Base-by-base conservation (phyloP, 1,140 invertebrate genomes). In the Drosophila repleta region DNA sequence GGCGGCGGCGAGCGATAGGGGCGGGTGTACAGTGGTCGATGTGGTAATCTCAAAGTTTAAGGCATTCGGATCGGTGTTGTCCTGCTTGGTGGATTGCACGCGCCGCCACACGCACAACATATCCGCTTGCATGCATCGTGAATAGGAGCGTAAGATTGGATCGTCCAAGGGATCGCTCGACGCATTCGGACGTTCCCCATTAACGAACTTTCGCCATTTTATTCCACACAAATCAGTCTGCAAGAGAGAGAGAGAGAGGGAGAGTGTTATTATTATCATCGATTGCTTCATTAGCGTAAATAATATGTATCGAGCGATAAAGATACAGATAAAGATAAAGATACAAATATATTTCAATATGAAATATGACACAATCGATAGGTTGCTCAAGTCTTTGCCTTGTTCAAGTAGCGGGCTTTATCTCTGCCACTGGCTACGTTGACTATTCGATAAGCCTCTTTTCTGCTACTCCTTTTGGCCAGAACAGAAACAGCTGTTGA, bases 201-300 rank as follows among this genome's bases (percentile, higher is more conserved):
- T 96, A 91, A 96, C 95, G 94, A 96, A 97, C 92, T 97, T 97
- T 94, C 97, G 96, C 98, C 98, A 99, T 97, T 99, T 98, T 93
- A 99, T 99, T 89, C 98, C 98, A 94, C 97, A 97, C 90, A 99
- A 95, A 93, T 99, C 98, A 92, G 98, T 99, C 98, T 99, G 94
- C 3, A 79, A 35, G 10, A 26, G 11, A 6, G 39, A 26, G 10
- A n/a, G 8, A 29, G 21, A 45, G 0, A 37, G 1, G 32, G 10
- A 4, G 49, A 37, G 17, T 20, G 51, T n/a, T 20, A 15, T 39
- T 62, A n/a, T 64, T 56, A 66, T 66, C 53, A 66, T 49, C 55
- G 3, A 13, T 57, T 57, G 53, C 29, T 57, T 57, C 13, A 37
- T 49, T 29, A 29, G 29, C 3, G 32, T 46, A 29, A 35, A 46